Percentiles rank a stretch among this genome's conserved stretches.
These are phyloP conservation scores for Drosophila ohnishii DNA, from an alignment of 1,140 invertebrate genomes.

Conservation along the genomic window DNA sequence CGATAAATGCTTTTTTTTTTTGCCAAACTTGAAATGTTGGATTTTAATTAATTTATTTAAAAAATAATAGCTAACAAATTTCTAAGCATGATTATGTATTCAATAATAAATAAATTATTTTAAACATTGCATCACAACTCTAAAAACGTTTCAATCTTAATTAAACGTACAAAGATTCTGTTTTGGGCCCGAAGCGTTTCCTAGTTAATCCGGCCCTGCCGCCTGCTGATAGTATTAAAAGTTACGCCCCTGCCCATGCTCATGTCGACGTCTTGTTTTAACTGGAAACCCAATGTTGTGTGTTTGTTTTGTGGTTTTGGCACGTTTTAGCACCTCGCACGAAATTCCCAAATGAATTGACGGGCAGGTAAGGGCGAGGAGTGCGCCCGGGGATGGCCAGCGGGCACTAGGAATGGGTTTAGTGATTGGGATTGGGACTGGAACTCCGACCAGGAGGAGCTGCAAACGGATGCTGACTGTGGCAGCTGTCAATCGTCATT, in stretches of 20 bases:
- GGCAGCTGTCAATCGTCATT: constrained; percentile 80
- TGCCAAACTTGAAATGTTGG: not conserved
- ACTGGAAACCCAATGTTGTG: constrained; percentile 66
- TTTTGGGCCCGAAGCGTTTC: constrained; percentile 12
- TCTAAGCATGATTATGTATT: not conserved
- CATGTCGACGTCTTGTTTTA: constrained; percentile 60
- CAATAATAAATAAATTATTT: not conserved
- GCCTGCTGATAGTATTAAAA: constrained; percentile 53
- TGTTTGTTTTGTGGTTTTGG: constrained; percentile 68
- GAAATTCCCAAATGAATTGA: constrained; percentile 71
- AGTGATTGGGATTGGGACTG: not conserved
- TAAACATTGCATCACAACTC: not conserved
- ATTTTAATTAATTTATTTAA: no score
- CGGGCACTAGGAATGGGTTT: constrained; percentile 13
- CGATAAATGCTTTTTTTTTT: not conserved
- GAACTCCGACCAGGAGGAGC: constrained; percentile 31
- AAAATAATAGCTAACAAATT: no score
- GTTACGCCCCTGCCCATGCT: constrained; percentile 71
- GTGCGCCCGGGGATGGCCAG: constrained; percentile 32
- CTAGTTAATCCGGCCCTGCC: constrained; percentile 44
- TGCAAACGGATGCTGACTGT: constrained; percentile 55
- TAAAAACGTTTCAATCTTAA: not conserved
- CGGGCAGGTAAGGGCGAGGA: constrained; percentile 51
- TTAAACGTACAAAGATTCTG: not conserved
- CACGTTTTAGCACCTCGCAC: constrained; percentile 60